phyloP scores from a whole-genome alignment of 2,797 vertebrate genomes.

The Eulemur rubriventer region DNA sequence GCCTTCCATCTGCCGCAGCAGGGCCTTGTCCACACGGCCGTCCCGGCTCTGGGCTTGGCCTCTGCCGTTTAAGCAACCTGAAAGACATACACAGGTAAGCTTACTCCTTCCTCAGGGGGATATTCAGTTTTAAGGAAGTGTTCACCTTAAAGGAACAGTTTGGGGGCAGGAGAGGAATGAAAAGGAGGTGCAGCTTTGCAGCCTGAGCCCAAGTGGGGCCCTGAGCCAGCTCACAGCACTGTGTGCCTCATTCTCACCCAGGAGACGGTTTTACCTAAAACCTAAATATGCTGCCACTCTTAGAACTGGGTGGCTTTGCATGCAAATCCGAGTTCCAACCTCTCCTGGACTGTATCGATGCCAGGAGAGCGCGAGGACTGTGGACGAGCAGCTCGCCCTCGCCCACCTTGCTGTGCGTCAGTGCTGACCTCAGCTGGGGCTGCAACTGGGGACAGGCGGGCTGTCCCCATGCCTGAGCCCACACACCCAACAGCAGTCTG shows the following conservation, averaged over 20 bases:
- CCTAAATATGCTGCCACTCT: neutral
- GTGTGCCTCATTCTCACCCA: neutral
- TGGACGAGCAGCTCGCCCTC: fast-evolving
- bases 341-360: neutral
- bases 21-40: conserved; percentile 87
- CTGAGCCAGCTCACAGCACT: neutral
- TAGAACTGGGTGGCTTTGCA: neutral
- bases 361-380: neutral
- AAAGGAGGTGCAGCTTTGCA: fast-evolving
- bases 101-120: neutral
- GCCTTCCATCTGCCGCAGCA: conserved; percentile 94
- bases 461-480: neutral
- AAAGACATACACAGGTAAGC: neutral
- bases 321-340: no score
- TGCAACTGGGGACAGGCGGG: no score
- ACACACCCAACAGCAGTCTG: neutral
- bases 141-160: neutral
- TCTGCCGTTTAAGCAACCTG: conserved; percentile 95
- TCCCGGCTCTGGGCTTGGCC: conserved; percentile 92
- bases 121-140: no score
- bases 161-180: neutral
- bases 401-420: no score
- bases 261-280: neutral
- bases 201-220: neutral
- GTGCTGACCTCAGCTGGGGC: neutral